A percentile compares a stretch with the other conserved stretches of the same genome.
phyloP scores from a whole-genome alignment of 1,140 invertebrate species.

The Mycetomoellerius zeteki region DNA sequence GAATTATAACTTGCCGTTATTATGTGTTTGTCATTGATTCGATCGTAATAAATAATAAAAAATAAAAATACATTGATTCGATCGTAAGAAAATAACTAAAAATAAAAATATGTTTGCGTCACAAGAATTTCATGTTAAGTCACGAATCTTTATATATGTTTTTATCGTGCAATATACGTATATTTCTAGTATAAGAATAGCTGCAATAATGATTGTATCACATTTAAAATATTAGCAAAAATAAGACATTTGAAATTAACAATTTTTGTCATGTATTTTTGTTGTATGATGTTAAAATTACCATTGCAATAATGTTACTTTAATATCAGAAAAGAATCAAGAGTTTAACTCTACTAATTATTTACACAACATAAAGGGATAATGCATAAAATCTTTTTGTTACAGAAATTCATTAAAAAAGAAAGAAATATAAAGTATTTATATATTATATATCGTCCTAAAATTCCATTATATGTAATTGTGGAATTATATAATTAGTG shows the following conservation, averaged over 20 bases:
- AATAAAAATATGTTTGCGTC: neutral
- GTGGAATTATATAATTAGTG: neutral
- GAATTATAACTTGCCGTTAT: neutral
- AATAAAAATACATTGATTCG: neutral
- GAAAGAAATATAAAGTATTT: neutral
- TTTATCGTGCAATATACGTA: neutral
- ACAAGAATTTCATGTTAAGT: neutral
- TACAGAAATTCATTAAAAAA: neutral
- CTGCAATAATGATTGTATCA: neutral
- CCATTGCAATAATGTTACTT: neutral
- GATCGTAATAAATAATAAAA: too few relatives aligned
- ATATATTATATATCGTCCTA: neutral
- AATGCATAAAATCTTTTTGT: neutral
- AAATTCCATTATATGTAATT: neutral
- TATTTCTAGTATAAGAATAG: neutral
- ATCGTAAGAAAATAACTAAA: neutral
- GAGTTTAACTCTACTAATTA: neutral
- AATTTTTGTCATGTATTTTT: neutral
- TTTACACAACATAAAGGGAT: neutral
- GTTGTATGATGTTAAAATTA: neutral
- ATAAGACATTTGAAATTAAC: neutral
- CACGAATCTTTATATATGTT: neutral
- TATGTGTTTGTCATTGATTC: neutral
- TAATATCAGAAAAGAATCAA: neutral
- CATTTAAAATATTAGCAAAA: neutral